Evolutionary conservation across 1,140 invertebrate genomes (phyloP).

Genomic region (Elymnias hypermnestra): DNA sequence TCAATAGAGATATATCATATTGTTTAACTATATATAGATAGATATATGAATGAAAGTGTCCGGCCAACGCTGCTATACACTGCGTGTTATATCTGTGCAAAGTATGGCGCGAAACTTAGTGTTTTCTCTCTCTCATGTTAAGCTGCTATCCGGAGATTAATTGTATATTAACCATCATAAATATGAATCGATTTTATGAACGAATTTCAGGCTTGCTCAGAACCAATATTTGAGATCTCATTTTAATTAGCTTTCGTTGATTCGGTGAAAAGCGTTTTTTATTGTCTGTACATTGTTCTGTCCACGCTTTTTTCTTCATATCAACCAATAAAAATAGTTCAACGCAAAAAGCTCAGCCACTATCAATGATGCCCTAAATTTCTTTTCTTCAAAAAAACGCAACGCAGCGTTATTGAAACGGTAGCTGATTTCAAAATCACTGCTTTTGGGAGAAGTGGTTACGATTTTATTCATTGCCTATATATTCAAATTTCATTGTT

Average conservation of each 20-base stretch:
- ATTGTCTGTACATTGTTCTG: too few relatives aligned
- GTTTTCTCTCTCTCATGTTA: conserved; percentile 28
- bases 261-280: too few relatives aligned
- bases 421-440: too few relatives aligned
- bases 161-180: conserved; percentile 31
- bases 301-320: conserved; percentile 1
- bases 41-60: conserved; percentile 59
- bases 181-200: conserved; percentile 50
- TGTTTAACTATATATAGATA: conserved; percentile 68
- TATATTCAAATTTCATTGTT: too few relatives aligned
- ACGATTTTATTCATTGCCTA: too few relatives aligned
- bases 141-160: conserved; percentile 31
- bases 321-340: too few relatives aligned
- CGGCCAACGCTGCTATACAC: conserved; percentile 42
- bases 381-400: too few relatives aligned
- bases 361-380: too few relatives aligned
- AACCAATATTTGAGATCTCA: conserved; percentile 73
- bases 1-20: conserved; percentile 67
- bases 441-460: too few relatives aligned
- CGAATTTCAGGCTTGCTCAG: conserved; percentile 63
- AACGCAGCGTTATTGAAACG: too few relatives aligned
- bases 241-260: too few relatives aligned
- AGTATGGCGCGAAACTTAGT: conserved; percentile 34
- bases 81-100: conserved; percentile 30
- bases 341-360: too few relatives aligned